phyloP scores from a whole-genome alignment of 2,113 vertebrate genomes.

The Poeciliopsis prolifica region DNA sequence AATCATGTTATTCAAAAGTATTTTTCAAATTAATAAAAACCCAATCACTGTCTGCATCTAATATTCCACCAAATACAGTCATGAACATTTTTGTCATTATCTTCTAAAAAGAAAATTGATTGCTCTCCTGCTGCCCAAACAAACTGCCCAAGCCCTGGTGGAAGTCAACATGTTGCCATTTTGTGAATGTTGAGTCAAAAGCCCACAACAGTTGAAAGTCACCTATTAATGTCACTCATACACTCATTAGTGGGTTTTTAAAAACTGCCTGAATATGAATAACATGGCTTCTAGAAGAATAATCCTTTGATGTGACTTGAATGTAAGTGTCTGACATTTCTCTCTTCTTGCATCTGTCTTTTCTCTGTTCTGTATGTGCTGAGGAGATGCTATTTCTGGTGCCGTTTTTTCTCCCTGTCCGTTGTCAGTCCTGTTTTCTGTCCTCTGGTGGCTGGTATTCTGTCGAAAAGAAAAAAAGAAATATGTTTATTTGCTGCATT shows the following conservation, averaged over 20 bases:
- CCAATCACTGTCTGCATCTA: conserved; percentile 11
- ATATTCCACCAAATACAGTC: background rate
- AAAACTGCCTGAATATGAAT: conserved; percentile 70
- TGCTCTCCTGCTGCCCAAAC: conserved; percentile 60
- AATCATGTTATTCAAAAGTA: conserved; percentile 15
- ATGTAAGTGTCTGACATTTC: conserved; percentile 81
- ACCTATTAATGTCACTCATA: conserved; percentile 32
- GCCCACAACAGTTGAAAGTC: conserved; percentile 10
- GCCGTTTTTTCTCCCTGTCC: conserved; percentile 64
- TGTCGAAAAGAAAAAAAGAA: conserved; percentile 60
- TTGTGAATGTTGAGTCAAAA: conserved; percentile 22
- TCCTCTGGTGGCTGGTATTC: conserved; percentile 79
- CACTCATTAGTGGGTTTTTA: conserved; percentile 50
- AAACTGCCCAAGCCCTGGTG: conserved; percentile 56
- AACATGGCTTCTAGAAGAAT: conserved; percentile 54
- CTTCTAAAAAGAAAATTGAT: conserved; percentile 32
- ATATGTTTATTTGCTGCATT: conserved; percentile 75
- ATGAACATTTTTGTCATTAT: conserved; percentile 15
- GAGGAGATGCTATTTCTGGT: conserved; percentile 68
- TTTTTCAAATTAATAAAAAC: conserved; percentile 22
- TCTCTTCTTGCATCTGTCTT: conserved; percentile 75
- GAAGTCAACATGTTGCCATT: conserved; percentile 36
- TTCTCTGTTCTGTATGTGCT: conserved; percentile 74
- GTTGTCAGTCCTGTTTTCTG: conserved; percentile 78
- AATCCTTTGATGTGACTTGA: conserved; percentile 83